phyloP scores from a whole-genome alignment of 2,797 vertebrate species.

The Acestrorhynchus altus region DNA sequence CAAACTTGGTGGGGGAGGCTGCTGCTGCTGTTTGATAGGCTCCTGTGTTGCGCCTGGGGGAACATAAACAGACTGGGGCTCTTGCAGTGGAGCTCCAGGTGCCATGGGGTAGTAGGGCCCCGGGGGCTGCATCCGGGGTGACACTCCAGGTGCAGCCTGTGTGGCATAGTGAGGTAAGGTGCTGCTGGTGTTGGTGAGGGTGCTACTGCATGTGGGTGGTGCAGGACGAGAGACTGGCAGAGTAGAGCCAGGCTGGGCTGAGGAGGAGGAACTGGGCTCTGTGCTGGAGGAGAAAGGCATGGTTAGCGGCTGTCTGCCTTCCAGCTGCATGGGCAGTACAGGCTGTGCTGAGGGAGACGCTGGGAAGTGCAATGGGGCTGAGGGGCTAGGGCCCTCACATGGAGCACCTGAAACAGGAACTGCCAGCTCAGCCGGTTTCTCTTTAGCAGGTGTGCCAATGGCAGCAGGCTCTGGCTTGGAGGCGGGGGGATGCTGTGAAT shows the following conservation, averaged over 20 bases:
- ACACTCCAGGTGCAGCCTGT: constrained; percentile 87
- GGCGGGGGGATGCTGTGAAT: constrained; percentile 75
- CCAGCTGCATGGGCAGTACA: constrained; percentile 75
- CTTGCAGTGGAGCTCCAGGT: constrained; percentile 81
- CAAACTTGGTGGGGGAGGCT: constrained; percentile 73
- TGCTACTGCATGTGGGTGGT: constrained; percentile 74
- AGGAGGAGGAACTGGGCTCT: constrained; percentile 80
- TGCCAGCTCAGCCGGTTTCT: constrained; percentile 79
- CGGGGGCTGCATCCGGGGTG: constrained; percentile 93
- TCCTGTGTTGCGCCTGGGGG: constrained; percentile 84
- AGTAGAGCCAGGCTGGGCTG: constrained; percentile 75
- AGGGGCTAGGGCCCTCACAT: constrained; percentile 77
- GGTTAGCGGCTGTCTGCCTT: constrained; percentile 76
- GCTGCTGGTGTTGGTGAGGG: constrained; percentile 88
- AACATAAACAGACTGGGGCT: constrained; percentile 89
- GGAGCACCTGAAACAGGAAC: constrained; percentile 66
- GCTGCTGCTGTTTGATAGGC: constrained; percentile 83
- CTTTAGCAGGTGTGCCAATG: constrained; percentile 79
- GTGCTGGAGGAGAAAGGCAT: constrained; percentile 85
- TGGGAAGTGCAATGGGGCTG: constrained; percentile 71
- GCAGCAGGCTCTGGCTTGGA: constrained; percentile 84
- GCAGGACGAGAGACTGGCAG: constrained; percentile 79
- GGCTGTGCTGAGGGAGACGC: constrained; percentile 75
- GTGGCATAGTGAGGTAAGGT: constrained; percentile 93
- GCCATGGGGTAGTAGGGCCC: constrained; percentile 91